These are phyloP conservation scores for Tetragonula clypearis DNA, from an alignment of 1,140 invertebrate species.

Conservation along the genomic window DNA sequence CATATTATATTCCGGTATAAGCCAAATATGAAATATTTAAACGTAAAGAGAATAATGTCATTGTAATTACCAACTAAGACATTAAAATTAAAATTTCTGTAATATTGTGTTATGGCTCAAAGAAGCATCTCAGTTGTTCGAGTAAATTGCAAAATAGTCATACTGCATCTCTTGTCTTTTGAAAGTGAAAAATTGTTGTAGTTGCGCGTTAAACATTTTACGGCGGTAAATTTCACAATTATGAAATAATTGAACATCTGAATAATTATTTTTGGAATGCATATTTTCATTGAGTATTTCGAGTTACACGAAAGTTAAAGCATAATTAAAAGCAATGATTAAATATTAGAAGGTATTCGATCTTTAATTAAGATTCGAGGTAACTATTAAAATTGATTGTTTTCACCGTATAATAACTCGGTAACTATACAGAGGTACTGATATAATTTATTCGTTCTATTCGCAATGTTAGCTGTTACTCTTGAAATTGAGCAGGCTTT, in stretches of 20 bases:
- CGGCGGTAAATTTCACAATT: not conserved
- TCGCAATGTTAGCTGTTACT: not conserved
- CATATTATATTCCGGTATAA: too few relatives aligned
- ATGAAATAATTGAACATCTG: not conserved
- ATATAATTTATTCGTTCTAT: not conserved
- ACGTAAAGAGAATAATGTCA: too few relatives aligned
- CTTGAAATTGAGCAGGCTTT: not conserved
- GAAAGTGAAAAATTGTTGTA: not conserved
- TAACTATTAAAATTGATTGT: not conserved
- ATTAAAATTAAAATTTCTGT: too few relatives aligned
- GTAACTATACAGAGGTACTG: not conserved
- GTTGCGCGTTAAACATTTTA: not conserved
- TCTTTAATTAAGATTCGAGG: not conserved
- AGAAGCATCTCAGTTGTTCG: too few relatives aligned
- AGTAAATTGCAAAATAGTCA: not conserved
- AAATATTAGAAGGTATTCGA: not conserved
- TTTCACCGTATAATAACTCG: not conserved
- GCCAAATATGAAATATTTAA: too few relatives aligned
- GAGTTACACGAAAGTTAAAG: too few relatives aligned
- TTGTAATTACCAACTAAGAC: too few relatives aligned
- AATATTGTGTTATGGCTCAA: too few relatives aligned
- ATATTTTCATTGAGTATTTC: not conserved
- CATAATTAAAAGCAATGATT: not conserved
- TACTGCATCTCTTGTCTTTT: not conserved
- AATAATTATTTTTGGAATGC: not conserved